Base-by-base conservation (phyloP, 1,140 invertebrate species). In the Plodia interpunctella region DNA sequence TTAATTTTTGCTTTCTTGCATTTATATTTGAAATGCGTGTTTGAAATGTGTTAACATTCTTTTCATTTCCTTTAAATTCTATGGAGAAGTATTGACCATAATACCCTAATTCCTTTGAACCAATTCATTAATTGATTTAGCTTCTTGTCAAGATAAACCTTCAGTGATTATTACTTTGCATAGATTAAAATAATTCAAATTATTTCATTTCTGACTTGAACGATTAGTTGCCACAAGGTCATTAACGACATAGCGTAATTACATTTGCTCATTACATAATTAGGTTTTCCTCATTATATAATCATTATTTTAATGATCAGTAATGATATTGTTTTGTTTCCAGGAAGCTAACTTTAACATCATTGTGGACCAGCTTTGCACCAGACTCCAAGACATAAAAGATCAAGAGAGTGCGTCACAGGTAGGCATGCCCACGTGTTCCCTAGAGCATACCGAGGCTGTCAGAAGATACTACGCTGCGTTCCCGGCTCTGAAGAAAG, bases 401-500 rank as follows among this genome's bases (percentile, higher is more conserved):
- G 86, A 86, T 74, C 76, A 82, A 75, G 72, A 85, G 69, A 68
- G 73, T 56, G 62, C 71, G 49, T 70, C 81, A 58, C 63, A 68
- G 66, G 73, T 78, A 87, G 84, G 83, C 66, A 89, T 89, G 84
- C 87, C 85, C 69, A 87, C 78, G 68, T 80, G 80, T 80, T 85
- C 84, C 50, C 59, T 85, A 59, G 87, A 90, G 68, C 87, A 88
- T 69, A 76, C 78, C 61, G 90, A 91, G 72, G 89, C 89, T 80
- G 88, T 90, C 68, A 84, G 88, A 68, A 76, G 87, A 78, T 91
- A 91, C 74, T 91, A 90, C 77, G 90, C 90, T 80, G 90, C 90
- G 61, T 91, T 91, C 72, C 90, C 90, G 63, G 86, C 90, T 68
- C 77, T 91, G 50, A 87, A 86, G 64, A 89, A 90, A 76, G 83